These are phyloP conservation scores for Tanaodytes sp. DNA, from an alignment of 2,888 invertebrate genomes.

Conservation along the genomic window DNA sequence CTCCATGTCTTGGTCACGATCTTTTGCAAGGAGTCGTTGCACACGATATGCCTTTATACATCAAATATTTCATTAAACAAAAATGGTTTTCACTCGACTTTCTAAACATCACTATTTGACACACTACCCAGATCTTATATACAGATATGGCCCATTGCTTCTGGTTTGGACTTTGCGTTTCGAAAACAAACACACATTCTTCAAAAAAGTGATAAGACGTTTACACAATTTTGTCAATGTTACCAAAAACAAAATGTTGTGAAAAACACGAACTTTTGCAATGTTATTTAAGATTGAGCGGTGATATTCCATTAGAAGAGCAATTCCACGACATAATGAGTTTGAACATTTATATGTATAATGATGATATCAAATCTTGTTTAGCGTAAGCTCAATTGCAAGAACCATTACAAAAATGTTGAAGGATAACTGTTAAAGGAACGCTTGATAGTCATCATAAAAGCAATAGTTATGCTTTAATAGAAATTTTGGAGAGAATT, in stretches of 20 bases:
- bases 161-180: slow-evolving; percentile 57
- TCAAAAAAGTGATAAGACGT: slow-evolving; percentile 48
- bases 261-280: slow-evolving; percentile 44
- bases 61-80: slow-evolving; percentile 36
- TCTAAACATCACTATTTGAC: slow-evolving; percentile 54
- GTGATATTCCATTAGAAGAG: slow-evolving; percentile 3
- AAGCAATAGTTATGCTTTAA: not conserved
- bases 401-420: slow-evolving; percentile 20
- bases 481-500: slow-evolving; percentile 1
- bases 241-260: slow-evolving; percentile 4
- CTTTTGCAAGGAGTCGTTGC: slow-evolving; percentile 48
- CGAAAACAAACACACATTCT: slow-evolving; percentile 59
- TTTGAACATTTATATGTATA: slow-evolving; percentile 24
- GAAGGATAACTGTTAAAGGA: slow-evolving; percentile 32
- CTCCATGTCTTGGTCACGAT: slow-evolving; percentile 54
- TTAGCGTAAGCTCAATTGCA: not conserved
- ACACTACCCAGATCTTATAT: slow-evolving; percentile 51
- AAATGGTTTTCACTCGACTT: slow-evolving; percentile 44
- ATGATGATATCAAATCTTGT: slow-evolving; percentile 15
- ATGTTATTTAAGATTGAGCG: slow-evolving; percentile 27
- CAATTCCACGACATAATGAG: slow-evolving; percentile 9
- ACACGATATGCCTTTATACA: slow-evolving; percentile 36
- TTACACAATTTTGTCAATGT: slow-evolving; percentile 35
- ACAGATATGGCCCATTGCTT: slow-evolving; percentile 51
- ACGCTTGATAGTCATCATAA: slow-evolving; percentile 31